Evolutionary conservation across 2,888 invertebrate species (phyloP).

Genomic region (Sphaerophoria rueppellii): DNA sequence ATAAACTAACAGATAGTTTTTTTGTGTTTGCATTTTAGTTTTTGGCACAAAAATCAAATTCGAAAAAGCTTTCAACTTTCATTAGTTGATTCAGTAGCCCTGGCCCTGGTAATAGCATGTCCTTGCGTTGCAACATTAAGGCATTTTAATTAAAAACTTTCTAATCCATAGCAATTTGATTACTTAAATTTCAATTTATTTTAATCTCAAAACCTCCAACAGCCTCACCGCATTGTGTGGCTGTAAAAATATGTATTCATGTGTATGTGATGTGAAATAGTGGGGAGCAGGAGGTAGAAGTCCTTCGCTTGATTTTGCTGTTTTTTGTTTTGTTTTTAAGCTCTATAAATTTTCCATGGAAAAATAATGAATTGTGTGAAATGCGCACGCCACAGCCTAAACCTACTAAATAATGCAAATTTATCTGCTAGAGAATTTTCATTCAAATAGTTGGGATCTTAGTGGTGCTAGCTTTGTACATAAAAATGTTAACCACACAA

Average conservation of each 20-base stretch:
- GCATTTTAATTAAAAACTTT: constrained; percentile 36
- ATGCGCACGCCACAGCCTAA: background rate
- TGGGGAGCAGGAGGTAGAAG: too few relatives aligned
- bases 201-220: constrained; percentile 38
- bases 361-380: background rate
- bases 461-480: background rate
- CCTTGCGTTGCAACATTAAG: background rate
- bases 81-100: constrained; percentile 19
- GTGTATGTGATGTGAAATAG: too few relatives aligned
- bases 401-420: constrained; percentile 4
- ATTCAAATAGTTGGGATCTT: background rate
- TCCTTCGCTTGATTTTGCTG: too few relatives aligned
- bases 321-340: background rate
- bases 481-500: constrained; percentile 42
- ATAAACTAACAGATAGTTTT: too few relatives aligned
- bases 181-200: constrained; percentile 54
- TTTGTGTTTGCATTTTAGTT: background rate
- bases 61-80: constrained; percentile 16
- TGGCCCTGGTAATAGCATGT: too few relatives aligned
- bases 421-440: constrained; percentile 18
- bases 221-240: constrained; percentile 2
- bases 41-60: background rate
- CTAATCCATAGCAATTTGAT: constrained; percentile 28
- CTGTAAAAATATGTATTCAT: too few relatives aligned
- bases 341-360: background rate